These are phyloP conservation scores for Teinopalpus imperialis DNA, from an alignment of 2,888 invertebrate species.

Conservation along the genomic window DNA sequence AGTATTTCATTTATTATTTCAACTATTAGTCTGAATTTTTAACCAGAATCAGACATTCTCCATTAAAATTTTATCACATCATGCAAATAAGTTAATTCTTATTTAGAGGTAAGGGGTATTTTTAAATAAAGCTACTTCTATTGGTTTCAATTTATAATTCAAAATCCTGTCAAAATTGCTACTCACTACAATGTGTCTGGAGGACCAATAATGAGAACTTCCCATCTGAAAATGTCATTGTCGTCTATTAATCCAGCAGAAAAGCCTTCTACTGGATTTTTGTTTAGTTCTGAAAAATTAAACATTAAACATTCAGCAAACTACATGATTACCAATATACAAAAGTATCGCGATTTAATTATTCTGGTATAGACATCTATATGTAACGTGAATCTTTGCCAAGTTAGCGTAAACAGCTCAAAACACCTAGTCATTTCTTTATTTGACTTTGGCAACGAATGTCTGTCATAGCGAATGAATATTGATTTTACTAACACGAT, in stretches of 20 bases:
- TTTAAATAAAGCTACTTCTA: no score
- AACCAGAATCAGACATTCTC: no score
- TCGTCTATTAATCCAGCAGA: constrained; percentile 99
- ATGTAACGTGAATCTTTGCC: constrained; percentile 46
- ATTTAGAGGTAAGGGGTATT: no score
- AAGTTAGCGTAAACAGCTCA: constrained; percentile 51
- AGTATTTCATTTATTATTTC: no score
- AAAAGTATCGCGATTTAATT: constrained; percentile 31
- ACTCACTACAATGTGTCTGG: constrained; percentile 99
- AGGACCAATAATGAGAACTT: constrained; percentile 99
- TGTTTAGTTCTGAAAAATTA: constrained; percentile 93
- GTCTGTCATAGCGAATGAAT: constrained; percentile 63
- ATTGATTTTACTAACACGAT: constrained; percentile 65
- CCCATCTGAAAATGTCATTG: constrained; percentile 99
- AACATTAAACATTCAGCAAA: constrained; percentile 1
- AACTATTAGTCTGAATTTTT: no score
- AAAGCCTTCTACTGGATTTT: constrained; percentile 99
- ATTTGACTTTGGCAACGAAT: constrained; percentile 49
- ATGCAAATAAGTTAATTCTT: no score
- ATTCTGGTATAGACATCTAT: constrained; percentile 35
- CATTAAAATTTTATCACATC: no score
- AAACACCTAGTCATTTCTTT: constrained; percentile 43
- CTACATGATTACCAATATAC: not conserved
- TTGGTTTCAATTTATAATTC: no score
- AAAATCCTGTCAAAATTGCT: constrained; percentile 32